These are phyloP conservation scores for Coelopa frigida DNA, from an alignment of 1,140 invertebrate species.

Conservation along the genomic window DNA sequence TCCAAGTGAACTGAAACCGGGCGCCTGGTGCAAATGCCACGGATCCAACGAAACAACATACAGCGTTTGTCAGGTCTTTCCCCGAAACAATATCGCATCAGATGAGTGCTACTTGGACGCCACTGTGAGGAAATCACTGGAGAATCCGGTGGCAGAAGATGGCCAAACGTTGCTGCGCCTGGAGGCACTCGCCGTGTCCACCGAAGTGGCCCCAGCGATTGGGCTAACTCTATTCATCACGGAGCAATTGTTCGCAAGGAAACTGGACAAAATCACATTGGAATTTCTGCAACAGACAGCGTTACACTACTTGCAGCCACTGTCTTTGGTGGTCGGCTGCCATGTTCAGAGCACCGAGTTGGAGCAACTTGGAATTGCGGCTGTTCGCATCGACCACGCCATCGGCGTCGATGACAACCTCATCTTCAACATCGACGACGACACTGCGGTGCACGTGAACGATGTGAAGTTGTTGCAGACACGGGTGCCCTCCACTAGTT, in stretches of 20 bases:
- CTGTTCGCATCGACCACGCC: conserved; percentile 17
- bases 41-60: conserved; percentile 5
- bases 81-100: conserved; percentile 10
- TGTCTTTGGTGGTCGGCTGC: background rate
- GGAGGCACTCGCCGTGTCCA: background rate
- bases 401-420: background rate
- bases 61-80: conserved; percentile 19
- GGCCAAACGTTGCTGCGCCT: background rate
- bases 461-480: background rate
- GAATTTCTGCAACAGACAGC: background rate
- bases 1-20: background rate
- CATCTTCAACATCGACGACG: conserved; percentile 17
- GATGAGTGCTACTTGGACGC: conserved; percentile 29
- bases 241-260: conserved; percentile 14
- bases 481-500: conserved; percentile 1
- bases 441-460: conserved; percentile 10
- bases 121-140: conserved; percentile 16
- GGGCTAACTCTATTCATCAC: background rate
- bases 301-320: background rate
- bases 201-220: background rate
- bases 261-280: background rate
- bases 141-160: background rate
- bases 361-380: conserved; percentile 19
- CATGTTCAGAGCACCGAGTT: background rate
- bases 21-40: conserved; percentile 22